Evolutionary conservation across 2,797 vertebrate genomes (phyloP).

Genomic region (Borostomias antarcticus): DNA sequence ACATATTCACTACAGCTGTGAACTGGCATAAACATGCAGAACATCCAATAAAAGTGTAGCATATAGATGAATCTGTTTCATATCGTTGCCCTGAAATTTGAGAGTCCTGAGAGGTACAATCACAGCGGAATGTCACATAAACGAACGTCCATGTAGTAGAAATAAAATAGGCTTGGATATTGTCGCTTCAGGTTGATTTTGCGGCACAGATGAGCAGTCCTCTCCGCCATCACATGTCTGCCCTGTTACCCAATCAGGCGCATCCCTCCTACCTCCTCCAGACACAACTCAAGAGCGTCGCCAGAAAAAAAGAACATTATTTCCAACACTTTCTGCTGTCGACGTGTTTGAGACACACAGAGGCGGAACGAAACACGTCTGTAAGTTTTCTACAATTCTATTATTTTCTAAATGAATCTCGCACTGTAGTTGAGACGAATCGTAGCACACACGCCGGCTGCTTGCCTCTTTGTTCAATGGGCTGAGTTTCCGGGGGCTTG

Average conservation of each 20-base stretch:
- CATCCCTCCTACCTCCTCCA: constrained; percentile 11
- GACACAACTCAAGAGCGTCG: constrained; percentile 1
- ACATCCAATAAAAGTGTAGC: no score
- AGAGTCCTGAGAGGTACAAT: no score
- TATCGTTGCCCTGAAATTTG: no score
- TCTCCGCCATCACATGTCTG: constrained; percentile 10
- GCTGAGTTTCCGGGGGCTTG: constrained; percentile 29
- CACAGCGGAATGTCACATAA: no score
- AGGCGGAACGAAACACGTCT: neutral
- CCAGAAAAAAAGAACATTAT: neutral
- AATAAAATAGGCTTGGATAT: no score
- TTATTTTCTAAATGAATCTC: neutral
- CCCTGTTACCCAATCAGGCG: constrained; percentile 7
- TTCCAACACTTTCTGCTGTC: neutral
- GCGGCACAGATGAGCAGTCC: neutral
- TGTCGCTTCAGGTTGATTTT: no score
- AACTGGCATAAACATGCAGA: no score
- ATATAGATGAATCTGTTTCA: no score
- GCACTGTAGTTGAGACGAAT: neutral
- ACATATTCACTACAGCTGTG: no score
- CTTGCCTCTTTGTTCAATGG: constrained; percentile 5
- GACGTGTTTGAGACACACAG: neutral
- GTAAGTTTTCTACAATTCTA: neutral
- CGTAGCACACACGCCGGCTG: neutral
- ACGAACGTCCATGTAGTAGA: no score